Conservation (phyloP, 92 coral and sea anemone genomes). For the Porites lobata region DNA sequence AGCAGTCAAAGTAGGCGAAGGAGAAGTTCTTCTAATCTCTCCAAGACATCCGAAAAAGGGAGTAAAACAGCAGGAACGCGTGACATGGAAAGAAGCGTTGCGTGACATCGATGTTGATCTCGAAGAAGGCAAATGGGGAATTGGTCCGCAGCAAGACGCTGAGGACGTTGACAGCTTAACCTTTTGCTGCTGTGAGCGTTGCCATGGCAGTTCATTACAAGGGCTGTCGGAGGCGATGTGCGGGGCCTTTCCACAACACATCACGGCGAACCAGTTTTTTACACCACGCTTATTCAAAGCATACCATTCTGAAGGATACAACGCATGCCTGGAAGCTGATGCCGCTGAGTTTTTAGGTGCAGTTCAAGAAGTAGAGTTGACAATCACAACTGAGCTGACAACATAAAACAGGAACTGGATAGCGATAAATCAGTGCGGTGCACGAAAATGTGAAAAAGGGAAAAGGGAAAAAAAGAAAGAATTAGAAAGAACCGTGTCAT, state of each 20-base stretch:
- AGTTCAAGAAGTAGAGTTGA: constrained; percentile 19
- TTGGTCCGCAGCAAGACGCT: constrained; percentile 61
- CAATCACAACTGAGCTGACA: not conserved
- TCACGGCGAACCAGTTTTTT: constrained; percentile 73
- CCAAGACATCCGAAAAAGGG: constrained; percentile 53
- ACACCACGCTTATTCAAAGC: constrained; percentile 74
- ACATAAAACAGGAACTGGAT: not conserved
- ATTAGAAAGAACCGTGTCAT: too few species aligned
- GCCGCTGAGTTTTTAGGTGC: constrained; percentile 69
- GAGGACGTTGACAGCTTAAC: constrained; percentile 63
- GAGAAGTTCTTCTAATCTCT: constrained; percentile 58
- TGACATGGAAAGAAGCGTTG: constrained; percentile 55
- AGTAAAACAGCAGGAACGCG: constrained; percentile 5
- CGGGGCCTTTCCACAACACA: constrained; percentile 74
- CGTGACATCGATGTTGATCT: constrained; percentile 64
- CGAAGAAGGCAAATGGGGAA: constrained; percentile 67
- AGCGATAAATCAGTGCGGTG: not conserved
- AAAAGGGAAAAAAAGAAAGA: not conserved
- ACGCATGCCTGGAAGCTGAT: constrained; percentile 66
- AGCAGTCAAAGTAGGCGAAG: constrained; percentile 61
- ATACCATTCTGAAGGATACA: constrained; percentile 74
- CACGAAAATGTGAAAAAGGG: not conserved
- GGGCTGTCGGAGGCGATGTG: constrained; percentile 54
- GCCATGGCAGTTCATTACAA: constrained; percentile 38
- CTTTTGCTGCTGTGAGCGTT: constrained; percentile 76